Percentiles rank a stretch among this genome's conserved stretches.
These are phyloP conservation scores for Ectemnius cavifrons DNA, from an alignment of 2,888 invertebrate species.

Conservation along the genomic window DNA sequence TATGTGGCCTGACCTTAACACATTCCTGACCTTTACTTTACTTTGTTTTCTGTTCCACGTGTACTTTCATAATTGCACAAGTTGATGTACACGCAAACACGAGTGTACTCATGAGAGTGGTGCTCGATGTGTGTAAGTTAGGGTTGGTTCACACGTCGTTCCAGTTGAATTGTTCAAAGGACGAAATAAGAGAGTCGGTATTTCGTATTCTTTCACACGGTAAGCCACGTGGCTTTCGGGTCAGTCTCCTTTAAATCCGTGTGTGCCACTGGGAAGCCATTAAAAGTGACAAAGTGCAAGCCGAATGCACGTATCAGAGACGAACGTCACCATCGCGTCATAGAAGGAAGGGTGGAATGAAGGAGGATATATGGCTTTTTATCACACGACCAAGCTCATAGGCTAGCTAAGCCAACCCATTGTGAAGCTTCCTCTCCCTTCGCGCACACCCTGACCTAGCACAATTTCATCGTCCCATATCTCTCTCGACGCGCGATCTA, in stretches of 20 bases:
- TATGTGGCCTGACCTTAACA: no score
- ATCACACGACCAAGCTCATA: neutral
- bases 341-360: neutral
- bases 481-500: slow-evolving; percentile 20
- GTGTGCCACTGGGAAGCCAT: neutral
- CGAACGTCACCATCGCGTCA: neutral
- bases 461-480: slow-evolving; percentile 32
- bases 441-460: slow-evolving; percentile 29
- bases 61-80: no score
- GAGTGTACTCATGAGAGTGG: no score
- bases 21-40: no score
- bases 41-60: no score
- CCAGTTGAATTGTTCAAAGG: slow-evolving; percentile 1
- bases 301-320: neutral
- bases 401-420: no score
- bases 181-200: slow-evolving; percentile 12
- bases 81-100: no score
- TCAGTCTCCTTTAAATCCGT: slow-evolving; percentile 6
- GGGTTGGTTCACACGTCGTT: neutral
- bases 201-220: neutral
- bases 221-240: neutral
- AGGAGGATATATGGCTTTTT: neutral
- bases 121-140: no score
- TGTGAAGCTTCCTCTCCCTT: neutral
- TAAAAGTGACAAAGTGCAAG: slow-evolving; percentile 4